These are phyloP conservation scores for Falco concolor DNA, from an alignment of 2,797 vertebrate species.

Conservation along the genomic window DNA sequence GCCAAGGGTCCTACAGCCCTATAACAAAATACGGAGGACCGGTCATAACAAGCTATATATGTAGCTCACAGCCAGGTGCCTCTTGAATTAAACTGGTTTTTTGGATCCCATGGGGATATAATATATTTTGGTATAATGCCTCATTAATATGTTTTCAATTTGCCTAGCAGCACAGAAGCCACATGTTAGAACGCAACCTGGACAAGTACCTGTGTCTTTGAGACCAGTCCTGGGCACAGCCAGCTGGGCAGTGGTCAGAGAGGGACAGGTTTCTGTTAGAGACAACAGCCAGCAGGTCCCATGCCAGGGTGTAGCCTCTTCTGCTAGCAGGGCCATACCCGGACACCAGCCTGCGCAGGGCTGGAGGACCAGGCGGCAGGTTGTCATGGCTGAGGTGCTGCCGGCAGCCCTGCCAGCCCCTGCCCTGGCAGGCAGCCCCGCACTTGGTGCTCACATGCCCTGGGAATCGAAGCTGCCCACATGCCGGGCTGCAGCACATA, in stretches of 20 bases:
- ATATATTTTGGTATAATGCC: background rate
- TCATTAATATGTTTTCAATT: background rate
- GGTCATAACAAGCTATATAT: background rate
- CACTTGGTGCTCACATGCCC: background rate
- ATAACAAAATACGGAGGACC: background rate
- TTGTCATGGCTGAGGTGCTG: background rate
- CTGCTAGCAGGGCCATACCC: background rate
- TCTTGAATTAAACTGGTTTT: background rate
- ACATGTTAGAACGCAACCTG: background rate
- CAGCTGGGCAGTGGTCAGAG: background rate
- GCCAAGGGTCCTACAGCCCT: background rate
- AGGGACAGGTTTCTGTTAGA: background rate
- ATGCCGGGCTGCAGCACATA: rapidly evolving
- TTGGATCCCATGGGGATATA: background rate
- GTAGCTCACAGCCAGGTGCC: background rate
- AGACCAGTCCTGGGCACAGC: background rate
- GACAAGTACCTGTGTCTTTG: background rate
- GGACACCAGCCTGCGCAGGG: background rate
- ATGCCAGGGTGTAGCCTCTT: background rate
- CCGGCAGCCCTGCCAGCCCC: background rate
- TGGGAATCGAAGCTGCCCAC: background rate
- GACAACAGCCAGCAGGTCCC: background rate
- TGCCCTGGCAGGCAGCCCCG: background rate
- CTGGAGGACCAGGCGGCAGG: background rate
- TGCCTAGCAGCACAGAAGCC: background rate